Base-by-base conservation (phyloP, 92 coral and sea anemone species). In the Zoanthus gigantus region DNA sequence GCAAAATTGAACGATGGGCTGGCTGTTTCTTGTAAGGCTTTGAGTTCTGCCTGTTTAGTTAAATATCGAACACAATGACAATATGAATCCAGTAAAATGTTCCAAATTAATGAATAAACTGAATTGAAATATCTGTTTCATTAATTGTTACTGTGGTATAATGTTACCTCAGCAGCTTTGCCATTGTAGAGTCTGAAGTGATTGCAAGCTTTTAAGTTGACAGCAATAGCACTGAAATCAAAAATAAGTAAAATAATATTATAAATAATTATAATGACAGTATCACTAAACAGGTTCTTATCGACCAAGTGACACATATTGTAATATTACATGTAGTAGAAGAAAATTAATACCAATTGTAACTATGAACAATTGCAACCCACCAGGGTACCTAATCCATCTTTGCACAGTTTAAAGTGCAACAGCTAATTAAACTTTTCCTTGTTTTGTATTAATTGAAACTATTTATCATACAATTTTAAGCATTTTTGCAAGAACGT, bases 171-270 rank as follows among this genome's bases (percentile, higher is more conserved):
- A 74, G 99, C 98, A 74, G 99, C 99, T 82, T 97, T 97, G 29
- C 99, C 99, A 84, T 97, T 97, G 89, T 97, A 97, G 17, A 97
- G 91, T 77, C 99, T 94, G 87, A 97, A 97, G 90, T 97, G 99
- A 86, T 97, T 97, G 66, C 99, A 97, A 17, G 99, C 99, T 60
- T 97, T 97, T 86, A 97, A 92, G 89, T 97, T 97, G 78, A 97
- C 99, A 31, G 99, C 99, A 86, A 87, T 95, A 7, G 99, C 99
- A 94, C 99, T 97, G 86, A 3, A 29, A 83, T 66, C n/a, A 58
- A 68, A 58, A 68, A 7, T 10, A 75, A 50, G 82, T 17, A 60
- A 37, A 12, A 28, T 7, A n/a, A 34, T 73, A 13, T 42, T 1
- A 81, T 34, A 0, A 50, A 6, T 37, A 31, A 56, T 2, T 9